Base-by-base conservation (phyloP, 2,888 invertebrate species). In the Alviniconcha strummeri region DNA sequence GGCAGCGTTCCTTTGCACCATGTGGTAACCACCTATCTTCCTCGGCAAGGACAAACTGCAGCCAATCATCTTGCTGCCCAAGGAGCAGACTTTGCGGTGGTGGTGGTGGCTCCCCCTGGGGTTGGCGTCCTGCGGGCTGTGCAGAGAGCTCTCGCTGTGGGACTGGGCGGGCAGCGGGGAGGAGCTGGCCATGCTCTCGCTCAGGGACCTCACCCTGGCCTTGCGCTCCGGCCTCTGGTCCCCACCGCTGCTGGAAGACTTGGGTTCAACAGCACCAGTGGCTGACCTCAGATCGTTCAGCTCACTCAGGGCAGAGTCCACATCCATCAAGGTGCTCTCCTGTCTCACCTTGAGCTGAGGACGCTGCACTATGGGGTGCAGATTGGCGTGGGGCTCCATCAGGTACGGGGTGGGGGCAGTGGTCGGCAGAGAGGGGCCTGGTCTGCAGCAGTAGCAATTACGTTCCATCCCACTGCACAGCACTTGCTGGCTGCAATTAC, bases 261-360 rank as follows among this genome's bases (percentile, higher is more conserved):
- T 91, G 90, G 79, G 87, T 88, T 7, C 91, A 87, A 81, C 91
- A 5, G 79, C 90, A 56, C 91, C 89, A n/a, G 91, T 91, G 4
- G 90, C 90, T 6, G 89, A 86, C 86, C 91, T 91, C 76, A 92
- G 89, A 91, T 91, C 91, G 81, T 91, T 91, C 56, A 92, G 89
- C 85, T 92, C 92, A 85, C 90, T 87, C 2, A 92, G 88, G 8
- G 92, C 91, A 4, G 89, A 85, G 80, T 92, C 92, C 17, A 92
- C 84, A 80, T 91, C 91, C 90, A 91, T 91, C n/a, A 76, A 11
- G 57, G 9, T 52, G 36, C 36, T 78, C 36, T 80, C 55, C n/a
- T 67, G 52, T 36, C 36, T 36, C 36, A 36, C 36, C 64, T 36
- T 36, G 1, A 36, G 36, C 36, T 36, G 36, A 36, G 36, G 36